phyloP scores from a whole-genome alignment of 2,113 vertebrate species.

The Ptilorrhoa leucosticta region DNA sequence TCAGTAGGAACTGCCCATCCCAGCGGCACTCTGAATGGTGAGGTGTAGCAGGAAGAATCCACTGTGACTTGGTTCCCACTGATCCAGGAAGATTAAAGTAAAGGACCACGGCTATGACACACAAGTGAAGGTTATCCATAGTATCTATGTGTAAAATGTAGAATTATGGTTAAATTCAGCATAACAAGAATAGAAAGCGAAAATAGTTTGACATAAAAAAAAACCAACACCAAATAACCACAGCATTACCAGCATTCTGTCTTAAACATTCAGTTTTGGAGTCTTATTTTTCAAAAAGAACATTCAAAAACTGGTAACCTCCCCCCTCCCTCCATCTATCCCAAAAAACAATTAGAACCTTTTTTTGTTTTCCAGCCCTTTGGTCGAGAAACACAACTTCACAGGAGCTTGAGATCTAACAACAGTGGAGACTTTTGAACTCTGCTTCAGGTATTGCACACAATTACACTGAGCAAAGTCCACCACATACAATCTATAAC shows the following conservation, averaged over 20 bases:
- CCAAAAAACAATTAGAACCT: background rate
- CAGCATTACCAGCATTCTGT: background rate
- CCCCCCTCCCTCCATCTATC: background rate
- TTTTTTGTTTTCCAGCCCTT: background rate
- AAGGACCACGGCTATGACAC: background rate
- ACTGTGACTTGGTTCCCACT: background rate
- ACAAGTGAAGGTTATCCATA: slow-evolving; percentile 50
- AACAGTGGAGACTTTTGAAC: slow-evolving; percentile 20
- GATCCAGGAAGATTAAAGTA: slow-evolving; percentile 21
- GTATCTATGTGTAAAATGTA: slow-evolving; percentile 13
- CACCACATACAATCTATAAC: background rate
- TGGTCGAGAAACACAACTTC: background rate
- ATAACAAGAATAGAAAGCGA: background rate
- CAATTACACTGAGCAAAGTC: slow-evolving; percentile 51
- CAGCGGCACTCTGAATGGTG: background rate
- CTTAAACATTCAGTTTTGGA: background rate
- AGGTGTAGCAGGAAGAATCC: background rate
- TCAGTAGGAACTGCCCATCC: slow-evolving; percentile 1
- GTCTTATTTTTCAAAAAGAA: background rate
- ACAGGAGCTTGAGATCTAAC: background rate
- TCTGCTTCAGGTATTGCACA: background rate
- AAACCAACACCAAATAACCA: background rate
- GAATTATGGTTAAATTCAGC: background rate
- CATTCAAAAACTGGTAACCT: background rate
- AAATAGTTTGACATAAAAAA: background rate